Evolutionary conservation across 2,888 invertebrate species (phyloP).

Genomic region (Eutolmus rufibarbis): DNA sequence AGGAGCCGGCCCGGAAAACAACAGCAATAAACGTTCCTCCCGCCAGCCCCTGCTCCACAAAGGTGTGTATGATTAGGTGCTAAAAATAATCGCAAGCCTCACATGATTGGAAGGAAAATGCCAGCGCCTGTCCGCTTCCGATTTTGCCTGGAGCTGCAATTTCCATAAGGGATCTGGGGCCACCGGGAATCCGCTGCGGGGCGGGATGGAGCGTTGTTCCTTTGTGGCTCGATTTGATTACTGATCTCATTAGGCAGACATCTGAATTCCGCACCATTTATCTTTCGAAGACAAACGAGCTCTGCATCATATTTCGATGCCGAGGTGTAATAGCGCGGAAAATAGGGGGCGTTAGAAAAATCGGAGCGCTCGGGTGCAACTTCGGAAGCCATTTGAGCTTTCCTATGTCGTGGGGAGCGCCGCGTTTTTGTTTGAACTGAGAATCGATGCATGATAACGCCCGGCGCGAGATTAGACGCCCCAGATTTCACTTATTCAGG

Average conservation of each 20-base stretch:
- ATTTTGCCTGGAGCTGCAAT: neutral
- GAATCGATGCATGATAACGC: conserved; percentile 16
- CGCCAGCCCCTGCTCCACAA: neutral
- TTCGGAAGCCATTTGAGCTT: neutral
- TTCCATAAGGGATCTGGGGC: neutral
- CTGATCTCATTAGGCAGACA: conserved; percentile 40
- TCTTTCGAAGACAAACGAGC: conserved; percentile 34
- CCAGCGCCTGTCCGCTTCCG: neutral
- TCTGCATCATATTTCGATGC: conserved; percentile 34
- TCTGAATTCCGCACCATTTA: conserved; percentile 37
- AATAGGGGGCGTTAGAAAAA: conserved; percentile 19
- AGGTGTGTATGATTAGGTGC: conserved; percentile 32
- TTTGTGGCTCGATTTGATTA: conserved; percentile 39
- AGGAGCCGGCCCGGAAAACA: neutral
- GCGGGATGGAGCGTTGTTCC: neutral
- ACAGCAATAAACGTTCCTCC: neutral
- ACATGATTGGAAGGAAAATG: conserved; percentile 9
- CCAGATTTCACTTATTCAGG: neutral
- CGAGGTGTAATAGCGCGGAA: conserved; percentile 27
- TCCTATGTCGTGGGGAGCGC: neutral
- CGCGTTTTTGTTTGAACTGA: neutral
- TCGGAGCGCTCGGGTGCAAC: neutral
- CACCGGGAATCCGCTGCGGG: neutral
- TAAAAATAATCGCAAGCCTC: conserved; percentile 27
- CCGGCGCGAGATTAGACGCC: neutral